Percentiles rank a stretch among this genome's conserved stretches.
These are phyloP conservation scores for Bos taurus DNA, from an alignment of 2,113 vertebrate species.

Conservation along the genomic window ARS-UCD2.0 NC_037350.1:46229501-46230000, in stretches of 20 bases:
- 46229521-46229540: neutral
- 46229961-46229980: neutral
- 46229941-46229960: neutral
- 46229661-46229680: neutral
- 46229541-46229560: neutral
- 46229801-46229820: neutral
- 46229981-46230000: neutral
- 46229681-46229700: neutral
- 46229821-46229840: neutral
- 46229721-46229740: neutral
- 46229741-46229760: neutral
- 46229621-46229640: neutral
- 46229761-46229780: accelerated
- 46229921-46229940: neutral
- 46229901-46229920: neutral
- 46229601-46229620: neutral
- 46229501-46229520: neutral
- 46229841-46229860: neutral
- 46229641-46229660: neutral
- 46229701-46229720: neutral
- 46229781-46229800: neutral
- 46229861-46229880: neutral
- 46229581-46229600: neutral
- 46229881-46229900: neutral
- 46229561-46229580: neutral